Evolutionary conservation across 2,113 vertebrate genomes (phyloP).

Genomic region (Silurus meridionalis): DNA sequence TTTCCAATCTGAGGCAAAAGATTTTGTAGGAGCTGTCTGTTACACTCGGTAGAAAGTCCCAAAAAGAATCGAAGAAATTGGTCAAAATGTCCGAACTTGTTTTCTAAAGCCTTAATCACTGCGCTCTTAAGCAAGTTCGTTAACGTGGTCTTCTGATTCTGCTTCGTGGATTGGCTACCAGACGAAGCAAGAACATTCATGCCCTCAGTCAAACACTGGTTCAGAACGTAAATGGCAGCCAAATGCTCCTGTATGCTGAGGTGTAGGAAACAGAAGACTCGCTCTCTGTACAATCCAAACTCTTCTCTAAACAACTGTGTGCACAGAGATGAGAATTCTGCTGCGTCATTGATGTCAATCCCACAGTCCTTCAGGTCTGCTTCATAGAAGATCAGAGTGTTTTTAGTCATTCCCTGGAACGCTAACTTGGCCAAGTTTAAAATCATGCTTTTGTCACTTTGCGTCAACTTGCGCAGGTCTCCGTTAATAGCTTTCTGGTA

Average conservation of each 20-base stretch:
- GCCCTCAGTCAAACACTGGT: neutral
- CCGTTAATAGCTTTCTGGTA: constrained; percentile 8
- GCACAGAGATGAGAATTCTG: constrained; percentile 3
- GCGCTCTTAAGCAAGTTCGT: neutral
- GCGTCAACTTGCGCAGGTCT: constrained; percentile 9
- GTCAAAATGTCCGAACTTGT: neutral
- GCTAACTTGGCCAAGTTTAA: constrained; percentile 23
- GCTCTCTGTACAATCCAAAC: constrained; percentile 14
- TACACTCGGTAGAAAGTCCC: neutral
- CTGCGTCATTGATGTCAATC: neutral
- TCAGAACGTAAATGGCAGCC: constrained; percentile 19
- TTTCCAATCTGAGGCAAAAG: neutral
- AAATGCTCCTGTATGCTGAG: constrained; percentile 27
- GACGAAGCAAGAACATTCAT: constrained; percentile 3
- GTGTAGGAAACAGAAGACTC: constrained; percentile 30
- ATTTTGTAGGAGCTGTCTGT: neutral
- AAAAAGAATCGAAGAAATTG: constrained; percentile 4
- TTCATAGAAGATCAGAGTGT: constrained; percentile 9
- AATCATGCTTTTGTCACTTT: constrained; percentile 14
- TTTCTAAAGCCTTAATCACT: neutral
- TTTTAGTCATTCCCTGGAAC: neutral
- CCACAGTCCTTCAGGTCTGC: constrained; percentile 8
- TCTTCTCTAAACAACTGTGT: constrained; percentile 29
- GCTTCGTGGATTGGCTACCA: neutral
- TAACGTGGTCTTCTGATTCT: neutral